Evolutionary conservation across 2,113 vertebrate genomes (phyloP).

Genomic region (Uria lomvia): DNA sequence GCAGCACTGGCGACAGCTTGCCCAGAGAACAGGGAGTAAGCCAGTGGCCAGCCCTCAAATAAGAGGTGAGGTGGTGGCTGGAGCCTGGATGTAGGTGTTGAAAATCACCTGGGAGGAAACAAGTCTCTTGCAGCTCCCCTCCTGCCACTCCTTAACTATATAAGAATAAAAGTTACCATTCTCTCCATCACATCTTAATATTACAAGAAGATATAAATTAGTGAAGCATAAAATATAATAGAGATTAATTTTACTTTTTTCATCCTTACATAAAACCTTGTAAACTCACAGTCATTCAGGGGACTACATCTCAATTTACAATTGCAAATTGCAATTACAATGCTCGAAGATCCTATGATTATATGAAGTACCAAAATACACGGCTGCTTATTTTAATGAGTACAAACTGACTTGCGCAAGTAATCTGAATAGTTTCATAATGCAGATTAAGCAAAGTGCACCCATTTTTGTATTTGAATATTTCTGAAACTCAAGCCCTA

Average conservation of each 20-base stretch:
- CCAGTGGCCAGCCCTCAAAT: neutral
- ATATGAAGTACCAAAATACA: neutral
- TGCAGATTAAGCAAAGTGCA: neutral
- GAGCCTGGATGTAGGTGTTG: neutral
- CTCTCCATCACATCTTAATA: neutral
- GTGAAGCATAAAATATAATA: conserved; percentile 6
- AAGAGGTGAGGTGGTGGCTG: neutral
- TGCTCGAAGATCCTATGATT: neutral
- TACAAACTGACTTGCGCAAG: neutral
- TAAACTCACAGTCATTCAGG: neutral
- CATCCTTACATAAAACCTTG: neutral
- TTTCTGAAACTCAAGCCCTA: conserved; percentile 3
- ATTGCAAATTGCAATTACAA: neutral
- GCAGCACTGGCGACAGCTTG: neutral
- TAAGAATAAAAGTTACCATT: neutral
- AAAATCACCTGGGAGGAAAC: neutral
- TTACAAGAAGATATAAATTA: conserved; percentile 17
- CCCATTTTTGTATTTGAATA: neutral
- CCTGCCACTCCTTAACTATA: neutral
- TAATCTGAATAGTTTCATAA: neutral
- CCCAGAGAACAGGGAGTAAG: neutral
- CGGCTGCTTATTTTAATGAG: neutral
- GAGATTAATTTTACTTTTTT: neutral
- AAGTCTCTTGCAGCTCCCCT: neutral
- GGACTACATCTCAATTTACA: neutral